Evolutionary conservation across 2,113 vertebrate species (phyloP).

Genomic region (Chelonoidis abingdonii): DNA sequence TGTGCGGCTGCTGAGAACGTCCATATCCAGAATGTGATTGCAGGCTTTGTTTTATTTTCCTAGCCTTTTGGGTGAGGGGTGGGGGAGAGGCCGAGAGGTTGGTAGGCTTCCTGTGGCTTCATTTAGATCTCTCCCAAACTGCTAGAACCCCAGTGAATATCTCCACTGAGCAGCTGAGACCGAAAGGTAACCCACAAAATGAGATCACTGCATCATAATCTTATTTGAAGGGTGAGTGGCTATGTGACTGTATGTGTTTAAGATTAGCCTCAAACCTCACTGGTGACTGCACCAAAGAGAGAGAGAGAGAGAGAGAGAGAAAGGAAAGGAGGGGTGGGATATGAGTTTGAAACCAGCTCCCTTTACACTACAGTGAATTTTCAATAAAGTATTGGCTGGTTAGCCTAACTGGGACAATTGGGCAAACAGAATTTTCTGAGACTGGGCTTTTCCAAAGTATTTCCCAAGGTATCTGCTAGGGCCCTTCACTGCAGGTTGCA

Average conservation of each 20-base stretch:
- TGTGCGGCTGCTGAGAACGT: not conserved
- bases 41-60: not conserved
- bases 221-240: not conserved
- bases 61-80: accelerated
- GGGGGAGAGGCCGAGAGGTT: not conserved
- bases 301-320: not conserved
- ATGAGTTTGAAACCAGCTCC: not conserved
- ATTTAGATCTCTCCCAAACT: not conserved
- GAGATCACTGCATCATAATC: not conserved
- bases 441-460: not conserved
- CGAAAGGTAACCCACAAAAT: accelerated
- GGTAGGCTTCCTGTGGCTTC: not conserved
- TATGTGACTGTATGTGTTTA: not conserved
- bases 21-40: not conserved
- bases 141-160: not conserved
- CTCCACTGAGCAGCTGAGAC: not conserved
- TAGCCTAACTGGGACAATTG: not conserved
- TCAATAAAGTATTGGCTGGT: not conserved
- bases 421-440: not conserved
- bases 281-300: not conserved
- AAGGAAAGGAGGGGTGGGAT: not conserved
- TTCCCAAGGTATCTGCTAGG: accelerated
- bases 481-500: not conserved
- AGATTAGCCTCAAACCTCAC: accelerated
- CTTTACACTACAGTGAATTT: not conserved